These are phyloP conservation scores for Galeopterus variegatus DNA, from an alignment of 2,113 vertebrate species.

Conservation along the genomic window DNA sequence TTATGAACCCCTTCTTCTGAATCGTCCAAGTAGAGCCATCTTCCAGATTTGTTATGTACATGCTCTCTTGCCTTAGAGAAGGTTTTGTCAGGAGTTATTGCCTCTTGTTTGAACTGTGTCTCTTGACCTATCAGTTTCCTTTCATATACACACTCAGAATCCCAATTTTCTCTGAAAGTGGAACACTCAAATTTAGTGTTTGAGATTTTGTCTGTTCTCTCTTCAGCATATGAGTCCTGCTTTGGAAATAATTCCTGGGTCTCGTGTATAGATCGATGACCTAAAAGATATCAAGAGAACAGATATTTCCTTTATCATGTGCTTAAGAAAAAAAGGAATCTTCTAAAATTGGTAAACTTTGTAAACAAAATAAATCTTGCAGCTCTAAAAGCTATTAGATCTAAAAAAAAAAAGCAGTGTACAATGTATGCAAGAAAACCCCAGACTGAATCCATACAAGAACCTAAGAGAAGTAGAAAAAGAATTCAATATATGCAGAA, in stretches of 20 bases:
- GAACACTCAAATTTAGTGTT: neutral
- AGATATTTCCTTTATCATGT: neutral
- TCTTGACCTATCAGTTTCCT: conserved; percentile 10
- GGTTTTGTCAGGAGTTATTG: neutral
- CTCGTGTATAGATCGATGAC: neutral
- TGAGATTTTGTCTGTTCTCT: neutral
- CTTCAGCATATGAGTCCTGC: conserved; percentile 13
- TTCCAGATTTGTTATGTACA: neutral
- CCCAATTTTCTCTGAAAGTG: conserved; percentile 35
- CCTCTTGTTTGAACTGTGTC: neutral
- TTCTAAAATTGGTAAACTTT: neutral
- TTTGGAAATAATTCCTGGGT: conserved; percentile 50
- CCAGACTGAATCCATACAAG: neutral
- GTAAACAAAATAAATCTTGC: neutral
- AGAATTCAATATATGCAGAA: neutral
- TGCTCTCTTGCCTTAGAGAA: neutral
- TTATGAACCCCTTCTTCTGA: conserved; percentile 69
- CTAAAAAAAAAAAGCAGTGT: neutral
- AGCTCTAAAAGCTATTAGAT: neutral
- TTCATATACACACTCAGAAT: conserved; percentile 34
- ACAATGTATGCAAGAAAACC: neutral
- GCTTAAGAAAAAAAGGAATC: neutral
- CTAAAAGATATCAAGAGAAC: conserved; percentile 76
- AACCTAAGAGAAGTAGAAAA: neutral
- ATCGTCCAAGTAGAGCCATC: conserved; percentile 40